Evolutionary conservation across 2,797 vertebrate genomes (phyloP).

Genomic region (Crenuchus spilurus): DNA sequence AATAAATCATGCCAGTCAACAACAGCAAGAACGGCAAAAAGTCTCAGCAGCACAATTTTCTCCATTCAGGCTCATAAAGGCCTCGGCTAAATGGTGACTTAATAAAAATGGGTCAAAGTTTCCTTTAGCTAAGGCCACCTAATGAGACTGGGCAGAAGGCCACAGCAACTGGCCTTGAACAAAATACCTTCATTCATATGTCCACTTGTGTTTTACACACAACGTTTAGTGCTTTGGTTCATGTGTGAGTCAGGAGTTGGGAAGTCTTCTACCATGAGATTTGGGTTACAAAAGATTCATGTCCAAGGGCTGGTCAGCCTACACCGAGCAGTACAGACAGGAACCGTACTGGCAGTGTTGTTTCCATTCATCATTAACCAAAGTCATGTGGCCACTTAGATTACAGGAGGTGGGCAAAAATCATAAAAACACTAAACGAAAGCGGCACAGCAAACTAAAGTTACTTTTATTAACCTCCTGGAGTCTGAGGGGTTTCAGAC

Average conservation of each 20-base stretch:
- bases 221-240: not conserved
- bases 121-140: constrained; percentile 44
- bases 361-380: constrained; percentile 27
- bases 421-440: too few relatives aligned
- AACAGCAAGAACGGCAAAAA: not conserved
- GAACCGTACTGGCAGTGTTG: not conserved
- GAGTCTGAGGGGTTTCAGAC: too few relatives aligned
- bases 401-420: not conserved
- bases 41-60: not conserved
- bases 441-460: too few relatives aligned
- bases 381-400: not conserved
- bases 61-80: not conserved
- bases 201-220: constrained; percentile 5
- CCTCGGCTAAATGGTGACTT: constrained; percentile 20
- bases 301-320: not conserved
- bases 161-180: not conserved
- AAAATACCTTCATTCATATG: constrained; percentile 26
- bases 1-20: too few relatives aligned
- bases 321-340: not conserved
- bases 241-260: not conserved
- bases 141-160: constrained; percentile 48
- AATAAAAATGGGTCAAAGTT: constrained; percentile 63
- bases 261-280: constrained; percentile 10
- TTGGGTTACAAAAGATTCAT: not conserved
- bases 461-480: too few relatives aligned